Evolutionary conservation across 2,888 invertebrate species (phyloP).

Genomic region (Synergus gifuensis): DNA sequence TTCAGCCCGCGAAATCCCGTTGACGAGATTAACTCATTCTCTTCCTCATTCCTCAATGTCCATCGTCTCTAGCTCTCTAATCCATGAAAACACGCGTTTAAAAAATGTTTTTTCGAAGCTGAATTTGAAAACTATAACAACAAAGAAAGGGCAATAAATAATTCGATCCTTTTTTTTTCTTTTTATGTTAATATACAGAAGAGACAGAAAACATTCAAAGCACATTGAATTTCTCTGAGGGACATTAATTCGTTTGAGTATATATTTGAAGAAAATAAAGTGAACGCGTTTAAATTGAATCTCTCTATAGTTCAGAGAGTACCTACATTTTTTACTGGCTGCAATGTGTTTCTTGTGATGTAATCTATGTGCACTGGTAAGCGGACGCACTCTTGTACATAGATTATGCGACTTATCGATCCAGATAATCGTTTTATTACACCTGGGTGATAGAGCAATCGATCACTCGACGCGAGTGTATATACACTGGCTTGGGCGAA

Average conservation of each 20-base stretch:
- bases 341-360: background rate
- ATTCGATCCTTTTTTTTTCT: background rate
- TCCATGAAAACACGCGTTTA: no score
- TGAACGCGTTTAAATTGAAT: background rate
- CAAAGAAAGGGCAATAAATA: background rate
- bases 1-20: background rate
- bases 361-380: background rate
- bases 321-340: background rate
- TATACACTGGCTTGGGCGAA: conserved; percentile 5
- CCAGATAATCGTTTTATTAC: background rate
- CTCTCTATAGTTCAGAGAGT: background rate
- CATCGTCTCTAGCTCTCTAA: background rate
- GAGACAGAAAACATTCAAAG: background rate
- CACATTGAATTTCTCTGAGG: background rate
- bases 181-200: background rate
- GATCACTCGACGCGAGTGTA: background rate
- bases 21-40: background rate
- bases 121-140: background rate
- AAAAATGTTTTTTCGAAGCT: background rate
- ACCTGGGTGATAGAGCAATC: background rate
- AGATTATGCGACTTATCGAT: conserved; percentile 1
- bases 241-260: background rate
- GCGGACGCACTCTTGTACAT: background rate
- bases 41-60: background rate
- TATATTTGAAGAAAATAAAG: background rate